Base-by-base conservation (phyloP, 2,888 invertebrate genomes). In the Lysandra bellargus region DNA sequence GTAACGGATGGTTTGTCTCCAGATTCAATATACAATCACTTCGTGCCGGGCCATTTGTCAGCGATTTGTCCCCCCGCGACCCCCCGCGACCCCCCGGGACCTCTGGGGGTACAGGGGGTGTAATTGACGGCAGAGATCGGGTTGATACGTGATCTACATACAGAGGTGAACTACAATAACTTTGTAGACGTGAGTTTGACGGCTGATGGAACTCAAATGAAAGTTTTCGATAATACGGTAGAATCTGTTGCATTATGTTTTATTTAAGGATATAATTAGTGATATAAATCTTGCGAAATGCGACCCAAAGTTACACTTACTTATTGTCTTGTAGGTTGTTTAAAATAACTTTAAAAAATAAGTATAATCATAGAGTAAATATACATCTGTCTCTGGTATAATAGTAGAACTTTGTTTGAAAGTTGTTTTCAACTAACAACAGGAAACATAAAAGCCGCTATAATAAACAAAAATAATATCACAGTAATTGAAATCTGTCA, bases 1-100 rank as follows among this genome's bases (percentile, higher is more conserved):
- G 64, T 64, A 9, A 30, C 12, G 64, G 64, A 64, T 30, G 64
- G 23, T 64, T 64, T 30, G 69, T 69, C 69, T 14, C 44, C 44
- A 75, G 37, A 76, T 57, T 76, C 76, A 76, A 76, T 76, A 75
- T 49, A 49, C 44, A 75, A 49, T 76, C 76, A 53, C 76, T 76
- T 76, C 14, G 76, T 30, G 23, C 53, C 33, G 76, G 76, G 76
- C 33, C 53, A 53, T 76, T 76, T 76, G 57, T 57, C 76, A 76
- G 14, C 69, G 7, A 69, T 37, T 23, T 37, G 17, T 37, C 69
- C 69, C 33, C 69, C 69, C 14, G 64, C 30, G 69, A 4, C 33
- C 14, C 30, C 61, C 7, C n/a, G n/a, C n/a, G 9, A 30, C 14
- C 69, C 33, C 69, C 37, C 14, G 17, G 44, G 40, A 40, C 57